A percentile compares a stretch with the other conserved stretches of the same genome.
These are phyloP conservation scores for Syngnathus rostellatus DNA, from an alignment of 2,797 vertebrate species.

Conservation along the genomic window DNA sequence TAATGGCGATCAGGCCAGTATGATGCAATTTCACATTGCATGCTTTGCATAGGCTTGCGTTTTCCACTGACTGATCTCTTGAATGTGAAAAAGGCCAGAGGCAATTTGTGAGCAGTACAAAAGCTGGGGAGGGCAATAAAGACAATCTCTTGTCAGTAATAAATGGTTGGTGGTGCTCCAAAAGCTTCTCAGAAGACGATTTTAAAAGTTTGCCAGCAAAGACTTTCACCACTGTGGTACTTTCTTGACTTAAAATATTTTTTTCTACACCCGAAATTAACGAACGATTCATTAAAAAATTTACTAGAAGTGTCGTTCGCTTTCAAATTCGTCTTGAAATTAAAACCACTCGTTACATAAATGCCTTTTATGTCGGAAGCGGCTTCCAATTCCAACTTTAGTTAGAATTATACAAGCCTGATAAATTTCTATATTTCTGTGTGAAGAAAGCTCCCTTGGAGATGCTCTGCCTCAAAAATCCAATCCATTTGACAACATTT, in stretches of 20 bases:
- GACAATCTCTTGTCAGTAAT: constrained; percentile 28
- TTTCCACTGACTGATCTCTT: constrained; percentile 19
- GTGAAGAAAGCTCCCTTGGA: constrained; percentile 36
- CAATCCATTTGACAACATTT: constrained; percentile 39
- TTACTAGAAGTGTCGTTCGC: neutral
- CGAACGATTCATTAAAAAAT: constrained; percentile 23
- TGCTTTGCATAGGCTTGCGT: constrained; percentile 16
- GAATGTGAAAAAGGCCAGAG: constrained; percentile 15
- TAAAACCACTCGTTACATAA: constrained; percentile 24
- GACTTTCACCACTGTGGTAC: constrained; percentile 14
- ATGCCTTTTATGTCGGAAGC: constrained; percentile 23
- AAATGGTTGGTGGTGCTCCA: constrained; percentile 19
- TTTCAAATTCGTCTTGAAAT: constrained; percentile 33
- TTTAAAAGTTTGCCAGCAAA: constrained; percentile 10
- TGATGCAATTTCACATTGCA: neutral
- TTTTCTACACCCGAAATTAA: constrained; percentile 31
- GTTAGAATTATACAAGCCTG: constrained; percentile 39
- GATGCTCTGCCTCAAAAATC: constrained; percentile 39
- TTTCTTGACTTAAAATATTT: constrained; percentile 20
- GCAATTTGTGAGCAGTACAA: constrained; percentile 1
- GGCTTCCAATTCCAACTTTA: constrained; percentile 25
- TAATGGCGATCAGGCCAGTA: neutral
- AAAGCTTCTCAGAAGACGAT: neutral
- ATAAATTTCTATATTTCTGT: constrained; percentile 32
- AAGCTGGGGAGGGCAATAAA: constrained; percentile 4